Base-by-base conservation (phyloP, 2,113 vertebrate species). In the Colossoma macropomum region DNA sequence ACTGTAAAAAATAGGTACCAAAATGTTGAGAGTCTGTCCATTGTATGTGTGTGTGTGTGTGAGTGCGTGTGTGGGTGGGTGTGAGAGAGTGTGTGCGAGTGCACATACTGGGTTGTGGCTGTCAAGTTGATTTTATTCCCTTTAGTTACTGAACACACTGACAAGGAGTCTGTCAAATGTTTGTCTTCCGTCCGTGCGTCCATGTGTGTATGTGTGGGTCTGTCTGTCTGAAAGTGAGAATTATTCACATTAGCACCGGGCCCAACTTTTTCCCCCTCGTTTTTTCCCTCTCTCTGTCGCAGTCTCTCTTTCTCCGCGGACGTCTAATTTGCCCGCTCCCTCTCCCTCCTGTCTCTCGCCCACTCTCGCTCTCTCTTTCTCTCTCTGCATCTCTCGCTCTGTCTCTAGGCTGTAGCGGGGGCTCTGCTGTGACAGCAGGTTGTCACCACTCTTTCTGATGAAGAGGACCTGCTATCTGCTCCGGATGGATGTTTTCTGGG, bases 351-450 rank as follows among this genome's bases (percentile, higher is more conserved):
- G n/a, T 62, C 25, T 6, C 59, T 13, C 12, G 23, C 59, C 27
- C 23, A 3, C 73, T 68, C 65, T 76, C 80, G 75, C 62, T 54
- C 13, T 30, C n/a, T 30, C 21, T 72, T 25, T 5, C 8, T 34
- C 25, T 60, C 54, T 56, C 68, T 66, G 70, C 69, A 77, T 80
- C 60, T 69, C n/a, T 52, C 4, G 50, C n/a, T 34, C 19, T 72
- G 30, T 5, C 13, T 34, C 30, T 69, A 15, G n/a, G 75, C 68
- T 82, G 32, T 84, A 79, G 79, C 56, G 54, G 32, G 52, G 68
- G 72, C 54, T 86, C 75, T 86, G 60, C 85, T 89, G 88, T 91
- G 87, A 91, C 89, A 90, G 87, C 88, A 41, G 66, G 81, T 91
- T 90, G 89, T 91, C 86, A 89, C 85, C 68, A 77, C 75, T 78